Percentiles rank a stretch among this genome's conserved stretches.
Conservation (phyloP, 2,797 vertebrate genomes). For the Enoplosus armatus region DNA sequence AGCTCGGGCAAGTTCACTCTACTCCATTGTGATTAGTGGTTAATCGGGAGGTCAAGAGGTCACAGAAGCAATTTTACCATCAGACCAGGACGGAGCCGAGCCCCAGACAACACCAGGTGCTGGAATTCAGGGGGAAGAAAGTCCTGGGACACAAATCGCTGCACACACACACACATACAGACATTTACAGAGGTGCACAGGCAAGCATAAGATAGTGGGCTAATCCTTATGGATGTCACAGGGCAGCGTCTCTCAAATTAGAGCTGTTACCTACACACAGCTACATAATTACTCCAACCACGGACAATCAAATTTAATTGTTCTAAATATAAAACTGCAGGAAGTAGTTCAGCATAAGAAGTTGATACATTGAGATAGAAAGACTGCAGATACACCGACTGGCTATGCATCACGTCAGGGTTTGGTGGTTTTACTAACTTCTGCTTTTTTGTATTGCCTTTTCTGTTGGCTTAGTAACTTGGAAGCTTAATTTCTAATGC, state of each 20-base stretch:
- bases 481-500: neutral
- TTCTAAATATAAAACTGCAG: constrained; percentile 3
- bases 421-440: constrained; percentile 3
- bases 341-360: neutral
- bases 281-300: neutral
- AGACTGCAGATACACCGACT: neutral
- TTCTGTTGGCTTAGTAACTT: neutral
- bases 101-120: constrained; percentile 82
- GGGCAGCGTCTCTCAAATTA: constrained; percentile 17
- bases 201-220: constrained; percentile 46
- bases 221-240: constrained; percentile 15
- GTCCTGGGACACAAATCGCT: constrained; percentile 82
- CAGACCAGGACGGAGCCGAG: constrained; percentile 77
- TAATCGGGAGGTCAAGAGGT: constrained; percentile 73
- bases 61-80: constrained; percentile 82
- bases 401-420: neutral
- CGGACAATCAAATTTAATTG: neutral
- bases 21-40: constrained; percentile 79
- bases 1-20: constrained; percentile 53
- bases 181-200: constrained; percentile 72
- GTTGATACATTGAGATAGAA: constrained; percentile 14
- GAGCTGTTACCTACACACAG: neutral
- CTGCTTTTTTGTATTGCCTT: neutral
- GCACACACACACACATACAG: constrained; percentile 68
- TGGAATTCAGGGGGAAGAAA: constrained; percentile 83